Evolutionary conservation across 2,888 invertebrate genomes (phyloP).

Genomic region (Nymphalis c-album): DNA sequence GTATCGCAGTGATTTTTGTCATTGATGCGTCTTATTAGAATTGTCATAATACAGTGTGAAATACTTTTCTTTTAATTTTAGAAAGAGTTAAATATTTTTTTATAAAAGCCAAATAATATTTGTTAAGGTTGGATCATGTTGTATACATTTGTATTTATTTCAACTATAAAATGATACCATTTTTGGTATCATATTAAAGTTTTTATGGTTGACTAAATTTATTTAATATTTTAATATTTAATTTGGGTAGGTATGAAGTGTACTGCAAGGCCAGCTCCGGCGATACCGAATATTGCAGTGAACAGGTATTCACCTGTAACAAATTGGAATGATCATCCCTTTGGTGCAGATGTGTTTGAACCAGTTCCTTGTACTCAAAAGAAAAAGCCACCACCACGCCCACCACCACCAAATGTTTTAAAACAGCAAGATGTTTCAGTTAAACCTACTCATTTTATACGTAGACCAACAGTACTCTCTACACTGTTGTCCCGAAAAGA

Average conservation of each 20-base stretch:
- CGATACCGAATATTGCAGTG: slow-evolving; percentile 67
- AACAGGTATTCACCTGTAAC: slow-evolving; percentile 80
- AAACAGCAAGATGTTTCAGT: slow-evolving; percentile 67
- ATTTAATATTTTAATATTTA: slow-evolving; percentile 6
- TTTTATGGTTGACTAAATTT: no score
- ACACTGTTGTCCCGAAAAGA: slow-evolving; percentile 68
- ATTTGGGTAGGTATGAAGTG: slow-evolving; percentile 81
- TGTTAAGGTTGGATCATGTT: no score
- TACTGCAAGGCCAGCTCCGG: slow-evolving; percentile 82
- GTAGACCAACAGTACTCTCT: slow-evolving; percentile 73
- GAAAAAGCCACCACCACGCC: slow-evolving; percentile 87
- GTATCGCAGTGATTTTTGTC: slow-evolving; percentile 22
- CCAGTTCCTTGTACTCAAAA: slow-evolving; percentile 75
- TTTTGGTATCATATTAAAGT: no score
- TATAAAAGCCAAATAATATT: no score
- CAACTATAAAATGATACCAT: no score
- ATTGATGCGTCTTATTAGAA: slow-evolving; percentile 17
- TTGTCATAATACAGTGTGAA: slow-evolving; percentile 15
- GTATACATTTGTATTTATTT: no score
- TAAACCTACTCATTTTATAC: slow-evolving; percentile 79
- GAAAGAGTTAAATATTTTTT: no score
- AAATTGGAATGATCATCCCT: slow-evolving; percentile 77
- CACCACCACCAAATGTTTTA: slow-evolving; percentile 83
- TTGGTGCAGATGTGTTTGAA: slow-evolving; percentile 76
- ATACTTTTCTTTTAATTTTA: background rate